These are phyloP conservation scores for Danio rerio DNA, from an alignment of 2,113 vertebrate genomes.

Conservation along the genomic window GRCz12tu NC_133197.1:12139501-12140000, in stretches of 20 bases:
- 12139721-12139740: background rate
- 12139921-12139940: conserved; percentile 7
- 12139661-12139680: background rate
- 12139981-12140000: background rate
- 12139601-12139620: background rate
- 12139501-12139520: too few relatives aligned
- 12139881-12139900: background rate
- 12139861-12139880: background rate
- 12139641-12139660: background rate
- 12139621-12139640: background rate
- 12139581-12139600: background rate
- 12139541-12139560: background rate
- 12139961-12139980: background rate
- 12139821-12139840: background rate
- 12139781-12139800: background rate
- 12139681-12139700: background rate
- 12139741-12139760: conserved; percentile 1
- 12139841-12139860: background rate
- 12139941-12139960: background rate
- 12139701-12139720: background rate
- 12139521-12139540: too few relatives aligned
- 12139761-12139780: conserved; percentile 15
- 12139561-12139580: background rate
- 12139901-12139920: conserved; percentile 34
- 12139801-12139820: background rate